These are phyloP conservation scores for Falco punctatus DNA, from an alignment of 2,113 vertebrate species.

Conservation along the genomic window DNA sequence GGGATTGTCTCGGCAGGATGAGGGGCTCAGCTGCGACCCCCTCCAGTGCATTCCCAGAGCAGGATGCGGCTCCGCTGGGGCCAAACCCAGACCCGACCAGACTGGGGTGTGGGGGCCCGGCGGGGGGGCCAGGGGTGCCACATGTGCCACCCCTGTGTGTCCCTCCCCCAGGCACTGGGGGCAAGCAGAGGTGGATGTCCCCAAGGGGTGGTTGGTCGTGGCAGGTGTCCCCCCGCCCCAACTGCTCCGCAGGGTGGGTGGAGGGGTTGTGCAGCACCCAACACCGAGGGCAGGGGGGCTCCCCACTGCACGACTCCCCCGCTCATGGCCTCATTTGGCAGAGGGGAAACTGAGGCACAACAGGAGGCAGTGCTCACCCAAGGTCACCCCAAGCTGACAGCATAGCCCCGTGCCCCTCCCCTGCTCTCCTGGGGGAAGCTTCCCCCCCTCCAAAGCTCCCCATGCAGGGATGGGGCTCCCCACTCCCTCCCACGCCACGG, in stretches of 20 bases:
- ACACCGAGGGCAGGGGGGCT: too few relatives aligned
- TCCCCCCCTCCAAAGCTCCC: neutral
- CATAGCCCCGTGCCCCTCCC: neutral
- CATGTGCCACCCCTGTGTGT: neutral
- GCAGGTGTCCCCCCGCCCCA: fast-evolving
- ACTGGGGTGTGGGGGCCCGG: fast-evolving
- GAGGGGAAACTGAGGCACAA: slow-evolving; percentile 40
- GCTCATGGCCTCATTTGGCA: neutral
- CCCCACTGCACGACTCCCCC: neutral
- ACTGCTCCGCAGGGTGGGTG: neutral
- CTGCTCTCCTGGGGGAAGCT: neutral
- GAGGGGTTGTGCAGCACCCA: neutral
- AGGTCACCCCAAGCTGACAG: neutral
- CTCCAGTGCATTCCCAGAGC: fast-evolving
- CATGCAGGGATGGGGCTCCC: fast-evolving
- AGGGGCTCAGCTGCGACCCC: neutral
- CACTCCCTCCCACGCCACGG: neutral
- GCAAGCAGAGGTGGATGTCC: neutral
- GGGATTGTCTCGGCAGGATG: fast-evolving
- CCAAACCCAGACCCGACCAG: neutral
- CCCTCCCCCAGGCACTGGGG: neutral
- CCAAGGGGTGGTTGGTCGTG: neutral
- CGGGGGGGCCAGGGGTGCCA: neutral
- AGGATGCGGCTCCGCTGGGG: neutral
- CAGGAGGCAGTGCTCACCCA: neutral